These are phyloP conservation scores for Antechinus stuartii DNA, from an alignment of 2,113 vertebrate genomes.

Conservation along the genomic window DNA sequence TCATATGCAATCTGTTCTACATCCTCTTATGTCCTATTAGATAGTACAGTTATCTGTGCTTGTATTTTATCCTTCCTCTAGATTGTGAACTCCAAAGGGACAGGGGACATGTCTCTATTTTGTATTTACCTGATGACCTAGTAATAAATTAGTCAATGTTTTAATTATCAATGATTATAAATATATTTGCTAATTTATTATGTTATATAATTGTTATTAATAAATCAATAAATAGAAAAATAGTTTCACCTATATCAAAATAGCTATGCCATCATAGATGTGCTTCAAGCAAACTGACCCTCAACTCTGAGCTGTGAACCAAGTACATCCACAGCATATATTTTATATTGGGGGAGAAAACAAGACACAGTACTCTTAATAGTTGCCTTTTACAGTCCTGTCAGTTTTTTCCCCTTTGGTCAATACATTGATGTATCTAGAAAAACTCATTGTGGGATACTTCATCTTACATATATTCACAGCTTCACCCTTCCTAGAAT, in stretches of 20 bases:
- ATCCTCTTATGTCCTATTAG: neutral
- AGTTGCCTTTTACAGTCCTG: neutral
- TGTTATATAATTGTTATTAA: too few species aligned
- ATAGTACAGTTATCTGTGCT: neutral
- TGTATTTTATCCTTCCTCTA: neutral
- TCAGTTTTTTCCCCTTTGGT: neutral
- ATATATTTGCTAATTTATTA: too few species aligned
- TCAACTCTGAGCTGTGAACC: neutral
- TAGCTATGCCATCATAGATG: neutral
- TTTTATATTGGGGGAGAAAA: neutral
- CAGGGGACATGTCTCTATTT: neutral
- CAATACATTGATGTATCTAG: neutral
- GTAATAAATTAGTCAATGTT: neutral
- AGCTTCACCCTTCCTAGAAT: neutral
- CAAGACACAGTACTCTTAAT: neutral
- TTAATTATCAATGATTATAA: too few species aligned
- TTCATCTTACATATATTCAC: neutral
- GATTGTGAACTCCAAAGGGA: neutral
- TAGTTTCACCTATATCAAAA: neutral
- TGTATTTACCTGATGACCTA: neutral
- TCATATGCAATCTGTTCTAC: neutral
- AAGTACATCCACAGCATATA: neutral
- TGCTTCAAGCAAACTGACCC: neutral
- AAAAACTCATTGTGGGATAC: neutral
- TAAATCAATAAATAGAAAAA: neutral